A percentile compares a stretch with the other conserved stretches of the same genome.
These are phyloP conservation scores for Calameuta filiformis DNA, from an alignment of 2,888 invertebrate genomes.

Conservation along the genomic window DNA sequence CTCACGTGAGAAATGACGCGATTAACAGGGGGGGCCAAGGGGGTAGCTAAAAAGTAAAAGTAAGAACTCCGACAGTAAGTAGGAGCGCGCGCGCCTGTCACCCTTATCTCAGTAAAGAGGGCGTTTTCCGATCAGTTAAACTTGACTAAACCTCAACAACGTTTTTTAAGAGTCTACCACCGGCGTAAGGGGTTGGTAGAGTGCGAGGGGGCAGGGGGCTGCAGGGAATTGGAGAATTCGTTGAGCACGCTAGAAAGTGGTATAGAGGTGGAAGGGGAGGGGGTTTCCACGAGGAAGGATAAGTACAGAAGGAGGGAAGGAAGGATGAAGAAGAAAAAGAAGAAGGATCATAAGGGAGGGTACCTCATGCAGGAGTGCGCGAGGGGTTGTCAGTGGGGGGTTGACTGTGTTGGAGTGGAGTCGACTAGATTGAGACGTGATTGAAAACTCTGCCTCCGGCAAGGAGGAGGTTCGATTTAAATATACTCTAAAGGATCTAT, in stretches of 20 bases:
- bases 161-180: conserved; percentile 36
- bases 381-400: conserved; percentile 21
- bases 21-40: not conserved
- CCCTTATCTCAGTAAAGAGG: conserved; percentile 48
- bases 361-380: too few relatives aligned
- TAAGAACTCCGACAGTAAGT: not conserved
- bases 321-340: conserved; percentile 19
- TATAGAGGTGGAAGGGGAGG: conserved; percentile 56
- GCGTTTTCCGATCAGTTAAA: conserved; percentile 60
- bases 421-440: conserved; percentile 60
- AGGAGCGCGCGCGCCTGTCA: conserved; percentile 37
- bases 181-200: not conserved
- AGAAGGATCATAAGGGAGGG: conserved; percentile 12
- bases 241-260: conserved; percentile 20
- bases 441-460: conserved; percentile 62
- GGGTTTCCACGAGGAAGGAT: conserved; percentile 66
- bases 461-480: conserved; percentile 53
- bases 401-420: conserved; percentile 34
- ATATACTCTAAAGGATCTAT: conserved; percentile 31
- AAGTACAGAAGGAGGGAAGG: conserved; percentile 62
- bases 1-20: not conserved
- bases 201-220: conserved; percentile 8
- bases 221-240: not conserved
- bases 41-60: not conserved
- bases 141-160: conserved; percentile 47